These are phyloP conservation scores for Stegodyphus dumicola DNA, from an alignment of 1,140 invertebrate genomes.

Conservation along the genomic window DNA sequence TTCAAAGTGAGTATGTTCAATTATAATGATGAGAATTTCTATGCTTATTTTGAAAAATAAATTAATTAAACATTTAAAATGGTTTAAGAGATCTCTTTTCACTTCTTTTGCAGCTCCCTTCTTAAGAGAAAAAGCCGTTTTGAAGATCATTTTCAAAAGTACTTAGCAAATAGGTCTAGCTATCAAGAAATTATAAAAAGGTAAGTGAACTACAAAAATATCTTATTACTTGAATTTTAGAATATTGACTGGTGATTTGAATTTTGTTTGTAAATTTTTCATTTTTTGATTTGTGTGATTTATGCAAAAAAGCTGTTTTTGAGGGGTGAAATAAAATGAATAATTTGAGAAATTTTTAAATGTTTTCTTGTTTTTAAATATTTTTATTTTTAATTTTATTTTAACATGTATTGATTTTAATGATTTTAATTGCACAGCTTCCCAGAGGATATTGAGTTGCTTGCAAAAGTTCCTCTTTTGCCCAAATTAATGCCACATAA, in stretches of 20 bases:
- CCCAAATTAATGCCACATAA: conserved; percentile 75
- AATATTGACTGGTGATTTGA: no score
- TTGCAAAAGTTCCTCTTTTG: conserved; percentile 85
- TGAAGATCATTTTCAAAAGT: conserved; percentile 78
- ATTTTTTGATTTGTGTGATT: no score
- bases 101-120: conserved; percentile 73
- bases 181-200: conserved; percentile 74
- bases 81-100: no score
- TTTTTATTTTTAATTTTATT: background rate
- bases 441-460: conserved; percentile 77
- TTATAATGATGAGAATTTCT: no score
- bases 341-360: background rate
- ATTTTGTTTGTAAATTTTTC: no score
- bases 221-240: no score
- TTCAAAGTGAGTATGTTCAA: no score
- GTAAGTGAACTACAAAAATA: conserved; percentile 67
- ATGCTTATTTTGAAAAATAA: no score
- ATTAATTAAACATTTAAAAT: no score
- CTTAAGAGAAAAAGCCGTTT: conserved; percentile 78
- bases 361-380: background rate
- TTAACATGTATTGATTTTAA: background rate
- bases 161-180: conserved; percentile 77
- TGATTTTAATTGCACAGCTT: conserved; percentile 72
- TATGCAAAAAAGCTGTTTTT: no score
- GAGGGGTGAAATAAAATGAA: background rate